A percentile compares a stretch with the other conserved stretches of the same genome.
Evolutionary conservation across 2,888 invertebrate species (phyloP).

Genomic region (Melikaiella ostensackeni): DNA sequence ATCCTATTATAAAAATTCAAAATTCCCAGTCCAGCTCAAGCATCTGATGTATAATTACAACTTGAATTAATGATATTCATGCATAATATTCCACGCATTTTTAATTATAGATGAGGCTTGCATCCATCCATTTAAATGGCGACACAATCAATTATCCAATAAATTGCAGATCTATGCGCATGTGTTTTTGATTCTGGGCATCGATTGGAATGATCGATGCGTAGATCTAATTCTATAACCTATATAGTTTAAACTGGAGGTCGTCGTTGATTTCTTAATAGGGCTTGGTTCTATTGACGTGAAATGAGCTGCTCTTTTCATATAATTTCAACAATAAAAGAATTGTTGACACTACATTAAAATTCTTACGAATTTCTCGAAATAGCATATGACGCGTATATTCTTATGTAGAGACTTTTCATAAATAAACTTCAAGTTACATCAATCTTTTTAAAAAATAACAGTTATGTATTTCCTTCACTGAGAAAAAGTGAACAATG

Average conservation of each 20-base stretch:
- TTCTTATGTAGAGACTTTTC: not conserved
- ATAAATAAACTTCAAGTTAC: not conserved
- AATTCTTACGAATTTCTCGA: not conserved
- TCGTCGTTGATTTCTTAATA: slow-evolving; percentile 25
- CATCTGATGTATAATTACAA: not conserved
- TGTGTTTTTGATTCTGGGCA: slow-evolving; percentile 21
- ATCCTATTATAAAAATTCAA: not conserved
- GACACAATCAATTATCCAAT: slow-evolving; percentile 3
- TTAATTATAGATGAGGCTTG: slow-evolving; percentile 1
- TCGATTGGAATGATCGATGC: slow-evolving; percentile 11
- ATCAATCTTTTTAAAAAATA: not conserved
- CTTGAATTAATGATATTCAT: not conserved
- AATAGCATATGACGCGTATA: not conserved
- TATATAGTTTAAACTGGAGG: slow-evolving; percentile 5
- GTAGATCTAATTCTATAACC: slow-evolving; percentile 8
- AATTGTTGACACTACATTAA: slow-evolving; percentile 1
- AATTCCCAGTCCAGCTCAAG: not conserved
- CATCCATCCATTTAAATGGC: slow-evolving; percentile 8
- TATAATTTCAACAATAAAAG: not conserved
- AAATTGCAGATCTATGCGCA: slow-evolving; percentile 21
- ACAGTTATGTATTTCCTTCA: not conserved
- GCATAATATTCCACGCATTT: not conserved
- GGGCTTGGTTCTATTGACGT: not conserved
- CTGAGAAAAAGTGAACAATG: not conserved
- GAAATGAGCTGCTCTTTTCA: not conserved